Conservation (phyloP, 1,140 invertebrate species). For the Anastatus disparis region DNA sequence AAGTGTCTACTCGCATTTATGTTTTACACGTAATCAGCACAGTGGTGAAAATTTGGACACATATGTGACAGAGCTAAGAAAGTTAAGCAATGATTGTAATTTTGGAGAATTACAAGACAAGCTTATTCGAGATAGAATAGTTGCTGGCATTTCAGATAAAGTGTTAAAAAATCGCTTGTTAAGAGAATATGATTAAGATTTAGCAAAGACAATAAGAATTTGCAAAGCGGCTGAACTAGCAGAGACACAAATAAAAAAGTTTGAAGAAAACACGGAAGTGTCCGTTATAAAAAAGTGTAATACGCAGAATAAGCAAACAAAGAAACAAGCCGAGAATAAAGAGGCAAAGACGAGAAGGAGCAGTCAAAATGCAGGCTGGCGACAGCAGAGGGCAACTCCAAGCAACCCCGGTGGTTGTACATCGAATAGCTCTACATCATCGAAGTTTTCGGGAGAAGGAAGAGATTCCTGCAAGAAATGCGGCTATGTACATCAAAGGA, state of each 20-base stretch:
- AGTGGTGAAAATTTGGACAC: conserved; percentile 51
- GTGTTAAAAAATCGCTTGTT: conserved; percentile 54
- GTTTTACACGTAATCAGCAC: conserved; percentile 44
- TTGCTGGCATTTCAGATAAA: conserved; percentile 54
- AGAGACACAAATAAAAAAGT: too few relatives aligned
- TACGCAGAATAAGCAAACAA: conserved; percentile 1
- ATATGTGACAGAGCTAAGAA: conserved; percentile 49
- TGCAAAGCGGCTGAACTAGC: conserved; percentile 31
- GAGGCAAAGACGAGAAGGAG: neutral
- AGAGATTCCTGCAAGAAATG: too few relatives aligned
- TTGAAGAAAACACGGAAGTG: neutral
- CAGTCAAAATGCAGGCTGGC: too few relatives aligned
- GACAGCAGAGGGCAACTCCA: too few relatives aligned
- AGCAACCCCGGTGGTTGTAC: too few relatives aligned
- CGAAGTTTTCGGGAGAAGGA: neutral
- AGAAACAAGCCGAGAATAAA: neutral
- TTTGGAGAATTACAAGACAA: conserved; percentile 50
- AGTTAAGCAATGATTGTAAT: conserved; percentile 47
- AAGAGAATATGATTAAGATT: conserved; percentile 46
- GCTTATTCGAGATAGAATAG: conserved; percentile 54
- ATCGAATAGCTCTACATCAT: too few relatives aligned
- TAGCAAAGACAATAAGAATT: conserved; percentile 48
- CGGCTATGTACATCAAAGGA: neutral
- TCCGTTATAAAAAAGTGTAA: too few relatives aligned
- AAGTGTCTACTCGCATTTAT: too few relatives aligned